phyloP scores from a whole-genome alignment of 1,140 invertebrate species.

The Matsumurasca onukii region DNA sequence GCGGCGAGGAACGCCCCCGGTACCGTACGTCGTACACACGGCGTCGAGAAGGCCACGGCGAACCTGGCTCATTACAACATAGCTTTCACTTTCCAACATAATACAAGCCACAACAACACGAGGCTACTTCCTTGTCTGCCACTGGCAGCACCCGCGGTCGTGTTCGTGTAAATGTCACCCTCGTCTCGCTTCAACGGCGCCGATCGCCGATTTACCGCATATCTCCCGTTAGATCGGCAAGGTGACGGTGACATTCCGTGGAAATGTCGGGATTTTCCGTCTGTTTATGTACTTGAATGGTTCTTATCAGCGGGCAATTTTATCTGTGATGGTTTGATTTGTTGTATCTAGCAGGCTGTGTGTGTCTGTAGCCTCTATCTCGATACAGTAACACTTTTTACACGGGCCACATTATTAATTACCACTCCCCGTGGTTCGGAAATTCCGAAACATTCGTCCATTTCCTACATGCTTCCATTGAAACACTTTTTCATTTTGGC shows the following conservation, averaged over 20 bases:
- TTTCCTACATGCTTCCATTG: too few species aligned
- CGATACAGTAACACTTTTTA: too few species aligned
- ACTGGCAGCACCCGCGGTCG: background rate
- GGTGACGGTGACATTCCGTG: too few species aligned
- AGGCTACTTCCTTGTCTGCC: background rate
- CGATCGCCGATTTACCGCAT: background rate
- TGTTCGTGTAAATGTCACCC: background rate
- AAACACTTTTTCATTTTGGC: too few species aligned
- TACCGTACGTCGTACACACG: background rate
- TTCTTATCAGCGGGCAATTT: background rate
- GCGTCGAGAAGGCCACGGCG: conserved; percentile 13
- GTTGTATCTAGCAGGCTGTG: too few species aligned
- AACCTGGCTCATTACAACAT: conserved; percentile 19
- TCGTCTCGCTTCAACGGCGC: background rate
- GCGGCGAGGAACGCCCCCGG: background rate
- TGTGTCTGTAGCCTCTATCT: too few species aligned
- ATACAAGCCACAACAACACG: background rate
- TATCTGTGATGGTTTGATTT: too few species aligned
- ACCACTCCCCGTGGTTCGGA: too few species aligned
- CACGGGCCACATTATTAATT: too few species aligned
- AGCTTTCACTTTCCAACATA: conserved; percentile 21
- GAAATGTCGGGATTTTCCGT: background rate
- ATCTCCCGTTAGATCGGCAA: background rate
- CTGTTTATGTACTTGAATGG: background rate
- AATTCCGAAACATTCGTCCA: too few species aligned